Percentiles rank a stretch among this genome's conserved stretches.
Evolutionary conservation across 2,888 invertebrate genomes (phyloP).

Genomic region (Tuberolachnus salignus): DNA sequence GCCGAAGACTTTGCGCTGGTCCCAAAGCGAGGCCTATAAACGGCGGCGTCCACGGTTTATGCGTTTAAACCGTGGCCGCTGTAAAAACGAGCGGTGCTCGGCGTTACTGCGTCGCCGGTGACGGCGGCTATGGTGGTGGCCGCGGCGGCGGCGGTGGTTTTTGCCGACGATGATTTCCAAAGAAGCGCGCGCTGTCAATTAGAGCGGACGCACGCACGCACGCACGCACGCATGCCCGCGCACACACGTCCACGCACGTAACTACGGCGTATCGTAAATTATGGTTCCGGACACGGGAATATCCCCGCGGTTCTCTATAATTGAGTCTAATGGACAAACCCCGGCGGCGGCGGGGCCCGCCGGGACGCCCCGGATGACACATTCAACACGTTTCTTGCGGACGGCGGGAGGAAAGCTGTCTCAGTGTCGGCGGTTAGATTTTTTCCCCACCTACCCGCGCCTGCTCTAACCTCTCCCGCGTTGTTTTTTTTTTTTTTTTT

Average conservation of each 20-base stretch:
- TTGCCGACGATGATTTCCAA: too few species aligned
- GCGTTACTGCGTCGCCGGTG: too few species aligned
- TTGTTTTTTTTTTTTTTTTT: constrained; percentile 7
- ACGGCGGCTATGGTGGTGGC: too few species aligned
- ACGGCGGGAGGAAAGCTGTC: constrained; percentile 17
- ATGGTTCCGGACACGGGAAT: constrained; percentile 46
- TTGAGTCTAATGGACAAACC: constrained; percentile 55
- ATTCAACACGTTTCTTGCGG: constrained; percentile 54
- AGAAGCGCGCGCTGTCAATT: constrained; percentile 47
- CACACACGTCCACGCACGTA: too few species aligned
- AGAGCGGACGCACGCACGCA: background rate
- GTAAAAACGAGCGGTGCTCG: too few species aligned
- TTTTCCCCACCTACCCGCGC: too few species aligned
- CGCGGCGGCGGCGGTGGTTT: too few species aligned
- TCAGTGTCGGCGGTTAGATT: constrained; percentile 50
- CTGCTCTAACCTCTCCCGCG: too few species aligned
- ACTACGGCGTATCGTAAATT: constrained; percentile 52
- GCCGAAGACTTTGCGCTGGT: too few species aligned
- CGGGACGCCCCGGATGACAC: constrained; percentile 54
- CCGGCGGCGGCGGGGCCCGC: constrained; percentile 21
- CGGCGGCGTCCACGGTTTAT: too few species aligned
- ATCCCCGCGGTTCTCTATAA: constrained; percentile 49
- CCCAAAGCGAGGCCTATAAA: too few species aligned
- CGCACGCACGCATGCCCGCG: background rate
- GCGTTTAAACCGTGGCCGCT: too few species aligned